Evolutionary conservation across 1,140 invertebrate species (phyloP).

Genomic region (Nilaparvata lugens): DNA sequence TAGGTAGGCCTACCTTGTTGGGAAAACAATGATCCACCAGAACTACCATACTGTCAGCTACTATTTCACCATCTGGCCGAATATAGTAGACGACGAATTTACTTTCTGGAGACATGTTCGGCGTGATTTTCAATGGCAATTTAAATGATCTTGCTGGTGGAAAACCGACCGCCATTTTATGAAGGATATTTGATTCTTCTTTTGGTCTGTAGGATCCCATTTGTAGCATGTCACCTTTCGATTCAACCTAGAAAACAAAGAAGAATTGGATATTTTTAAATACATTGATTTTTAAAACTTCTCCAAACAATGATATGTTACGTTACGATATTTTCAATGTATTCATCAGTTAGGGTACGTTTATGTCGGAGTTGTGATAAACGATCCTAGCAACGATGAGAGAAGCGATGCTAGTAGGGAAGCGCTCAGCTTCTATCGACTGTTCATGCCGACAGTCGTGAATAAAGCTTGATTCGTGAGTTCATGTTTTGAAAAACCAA

Average conservation of each 20-base stretch:
- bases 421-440: no score
- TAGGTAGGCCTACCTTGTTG: conserved; percentile 14
- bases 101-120: conserved; percentile 8
- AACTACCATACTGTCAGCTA: conserved; percentile 10
- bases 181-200: neutral
- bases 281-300: no score
- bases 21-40: conserved; percentile 11
- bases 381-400: no score
- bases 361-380: no score
- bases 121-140: conserved; percentile 4
- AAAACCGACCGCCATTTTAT: neutral
- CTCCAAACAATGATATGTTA: no score
- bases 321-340: no score
- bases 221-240: conserved; percentile 4
- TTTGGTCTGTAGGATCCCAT: neutral
- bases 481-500: no score
- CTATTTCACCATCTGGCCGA: conserved; percentile 7
- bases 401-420: no score
- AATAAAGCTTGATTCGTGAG: no score
- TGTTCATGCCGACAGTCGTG: no score
- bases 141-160: neutral
- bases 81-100: conserved; percentile 10
- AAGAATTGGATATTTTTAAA: neutral
- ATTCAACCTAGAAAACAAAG: conserved; percentile 2
- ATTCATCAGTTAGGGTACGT: no score